Conservation (phyloP, 1,140 invertebrate species). For the Limonius californicus region DNA sequence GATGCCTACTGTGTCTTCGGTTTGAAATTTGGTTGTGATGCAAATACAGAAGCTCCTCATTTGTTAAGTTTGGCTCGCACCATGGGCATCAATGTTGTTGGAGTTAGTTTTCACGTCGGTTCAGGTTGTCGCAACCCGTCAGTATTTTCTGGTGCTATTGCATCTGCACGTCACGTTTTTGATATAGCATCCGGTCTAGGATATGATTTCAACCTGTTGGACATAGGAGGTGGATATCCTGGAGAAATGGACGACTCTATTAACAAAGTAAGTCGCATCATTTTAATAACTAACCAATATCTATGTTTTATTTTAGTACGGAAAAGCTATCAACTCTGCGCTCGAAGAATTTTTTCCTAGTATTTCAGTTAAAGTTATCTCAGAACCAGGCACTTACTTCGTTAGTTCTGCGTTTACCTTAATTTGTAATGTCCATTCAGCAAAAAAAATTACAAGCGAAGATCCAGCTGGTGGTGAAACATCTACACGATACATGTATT, state of each 20-base stretch:
- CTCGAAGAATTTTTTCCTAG: slow-evolving; percentile 77
- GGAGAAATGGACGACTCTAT: slow-evolving; percentile 66
- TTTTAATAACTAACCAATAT: too few relatives aligned
- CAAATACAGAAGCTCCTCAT: slow-evolving; percentile 68
- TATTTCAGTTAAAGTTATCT: slow-evolving; percentile 74
- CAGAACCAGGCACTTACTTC: slow-evolving; percentile 91
- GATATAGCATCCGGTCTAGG: slow-evolving; percentile 63
- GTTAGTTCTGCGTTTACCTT: slow-evolving; percentile 89
- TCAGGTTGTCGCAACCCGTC: slow-evolving; percentile 75
- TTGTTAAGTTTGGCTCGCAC: slow-evolving; percentile 73
- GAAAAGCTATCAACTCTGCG: slow-evolving; percentile 63
- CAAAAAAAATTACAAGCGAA: background rate
- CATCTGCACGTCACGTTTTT: slow-evolving; percentile 66
- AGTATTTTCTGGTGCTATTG: slow-evolving; percentile 71
- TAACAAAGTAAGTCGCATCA: slow-evolving; percentile 37
- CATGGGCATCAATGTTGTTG: slow-evolving; percentile 73
- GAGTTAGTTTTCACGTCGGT: slow-evolving; percentile 87
- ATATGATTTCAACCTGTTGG: slow-evolving; percentile 68
- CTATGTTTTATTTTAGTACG: slow-evolving; percentile 32
- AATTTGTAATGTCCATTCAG: slow-evolving; percentile 74
- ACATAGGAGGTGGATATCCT: slow-evolving; percentile 86
- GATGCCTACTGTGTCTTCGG: slow-evolving; percentile 77
- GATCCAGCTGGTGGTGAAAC: background rate
- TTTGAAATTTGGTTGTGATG: slow-evolving; percentile 94
- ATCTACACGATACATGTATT: background rate